Evolutionary conservation across 37 sponge, comb jelly and placozoan species (phyloP), one percentile per base, ranked within the genome.

Genomic region (Beroe forskalii): DNA sequence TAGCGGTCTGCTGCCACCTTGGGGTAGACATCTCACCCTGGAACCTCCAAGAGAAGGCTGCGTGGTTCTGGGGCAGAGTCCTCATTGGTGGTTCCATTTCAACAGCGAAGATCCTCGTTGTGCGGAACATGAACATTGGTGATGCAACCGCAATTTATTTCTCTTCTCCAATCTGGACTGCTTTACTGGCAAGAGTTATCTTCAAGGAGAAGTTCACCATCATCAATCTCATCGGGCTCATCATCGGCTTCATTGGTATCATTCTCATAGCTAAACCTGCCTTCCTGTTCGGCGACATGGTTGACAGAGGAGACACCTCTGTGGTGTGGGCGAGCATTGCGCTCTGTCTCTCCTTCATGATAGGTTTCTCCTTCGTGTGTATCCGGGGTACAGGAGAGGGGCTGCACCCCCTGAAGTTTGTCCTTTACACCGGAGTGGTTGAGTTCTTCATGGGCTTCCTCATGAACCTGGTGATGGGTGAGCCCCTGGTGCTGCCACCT

Each of bases 51-150:
- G 9, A 35, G 8, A 69, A 69, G 6, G 32, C 17, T 2, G 17
- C 19, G 38, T 69, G 72, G 72, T 69, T 69, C 38, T 69, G 72
- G 72, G 72, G 72, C 19, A 1, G 72, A 37, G 72, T 69, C 1
- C 17, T 69, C 2, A 14, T 69, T 36, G 72, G 72, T 17, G 72
- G 72, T 33, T 12, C 32, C 1, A 32, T 37, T 36, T 28, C 37
- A 2, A 32, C 33, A 32, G 35, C 1, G 3, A 69, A 69, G 32
- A 69, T 69, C 2, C 37, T 69, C 1, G 72, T 69, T 32, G 38
- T 69, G 19, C 28, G 35, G 35, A 89, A 89, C 62, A 89, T 89
- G 89, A 89, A 89, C 89, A 89, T 89, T 89, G 89, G 89, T 22
- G 89, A 89, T 89, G 89, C 89, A 6, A 62, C 89, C 17, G 89